Base-by-base conservation (phyloP, 2,888 invertebrate genomes). In the Lobophora halterata region DNA sequence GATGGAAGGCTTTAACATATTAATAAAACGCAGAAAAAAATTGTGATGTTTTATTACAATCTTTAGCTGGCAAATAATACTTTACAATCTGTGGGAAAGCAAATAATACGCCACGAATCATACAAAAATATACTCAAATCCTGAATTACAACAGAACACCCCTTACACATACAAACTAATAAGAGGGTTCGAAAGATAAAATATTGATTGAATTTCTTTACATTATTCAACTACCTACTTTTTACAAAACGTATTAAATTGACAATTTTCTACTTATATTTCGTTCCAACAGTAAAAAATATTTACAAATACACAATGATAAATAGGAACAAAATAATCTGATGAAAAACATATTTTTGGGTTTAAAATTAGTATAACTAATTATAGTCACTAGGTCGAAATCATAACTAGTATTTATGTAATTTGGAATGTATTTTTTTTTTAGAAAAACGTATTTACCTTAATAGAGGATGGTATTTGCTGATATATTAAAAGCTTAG, bases 1-100 rank as follows among this genome's bases (percentile, higher is more conserved):
- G n/a, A n/a, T n/a, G n/a, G n/a, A n/a, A n/a, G n/a, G n/a, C n/a
- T n/a, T n/a, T 17, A 2, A 2, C 6, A 5, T 17, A 17, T n/a
- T 6, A 71, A 65, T 58, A 52, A 76, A 69, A 71, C 46, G 18
- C 36, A 55, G 60, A 70, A 67, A 76, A 78, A 77, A 78, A 78
- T 79, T 81, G 82, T 82, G 80, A 83, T 82, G 79, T 74, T 81
- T 82, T 83, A 79, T 62, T 83, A 73, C 71, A 79, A 73, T 79
- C 75, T 73, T 76, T 76, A 80, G 73, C 74, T 72, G 69, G 76
- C 72, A 77, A 77, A 71, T 63, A 55, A 79, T 61, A 58, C 52
- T 58, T 14, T 46, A 61, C 52, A 57, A 56, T 38, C 41, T 46
- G 46, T 48, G 48, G 47, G 39, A 33, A 46, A 55, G 45, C 47